phyloP scores from a whole-genome alignment of 2,113 vertebrate species.

The Ceyx margarethae region DNA sequence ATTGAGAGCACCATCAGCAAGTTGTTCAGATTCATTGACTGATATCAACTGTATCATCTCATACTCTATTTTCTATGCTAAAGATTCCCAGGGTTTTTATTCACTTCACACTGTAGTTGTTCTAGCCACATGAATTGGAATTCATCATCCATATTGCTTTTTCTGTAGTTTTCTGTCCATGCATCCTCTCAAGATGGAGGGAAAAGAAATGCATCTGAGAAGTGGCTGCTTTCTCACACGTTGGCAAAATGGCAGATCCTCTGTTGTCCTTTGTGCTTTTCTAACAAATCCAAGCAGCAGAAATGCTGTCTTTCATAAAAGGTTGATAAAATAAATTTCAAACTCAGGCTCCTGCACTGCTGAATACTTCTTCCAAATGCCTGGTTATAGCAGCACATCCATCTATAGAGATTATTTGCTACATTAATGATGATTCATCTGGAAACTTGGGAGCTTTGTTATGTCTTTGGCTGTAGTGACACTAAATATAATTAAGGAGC shows the following conservation, averaged over 20 bases:
- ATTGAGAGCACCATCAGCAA: too few relatives aligned
- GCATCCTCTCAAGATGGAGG: neutral
- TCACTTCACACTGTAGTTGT: neutral
- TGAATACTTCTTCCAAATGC: neutral
- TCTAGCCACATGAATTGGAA: neutral
- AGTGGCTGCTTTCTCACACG: fast-evolving
- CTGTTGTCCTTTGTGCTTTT: neutral
- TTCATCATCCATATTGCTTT: neutral
- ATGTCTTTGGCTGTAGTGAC: neutral
- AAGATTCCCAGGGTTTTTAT: neutral
- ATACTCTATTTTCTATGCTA: neutral
- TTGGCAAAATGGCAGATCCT: neutral
- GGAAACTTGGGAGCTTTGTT: neutral
- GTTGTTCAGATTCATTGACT: neutral
- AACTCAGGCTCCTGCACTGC: neutral
- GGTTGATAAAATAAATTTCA: neutral
- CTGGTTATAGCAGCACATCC: neutral
- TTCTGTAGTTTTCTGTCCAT: fast-evolving
- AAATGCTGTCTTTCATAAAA: neutral
- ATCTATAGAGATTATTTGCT: neutral
- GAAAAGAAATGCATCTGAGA: neutral
- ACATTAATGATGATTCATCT: neutral
- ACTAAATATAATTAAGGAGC: neutral
- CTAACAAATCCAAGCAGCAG: neutral
- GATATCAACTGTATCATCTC: neutral